Percentiles rank a stretch among this genome's conserved stretches.
Conservation (phyloP, 2,888 invertebrate genomes). For the Xanthorhoe designata region DNA sequence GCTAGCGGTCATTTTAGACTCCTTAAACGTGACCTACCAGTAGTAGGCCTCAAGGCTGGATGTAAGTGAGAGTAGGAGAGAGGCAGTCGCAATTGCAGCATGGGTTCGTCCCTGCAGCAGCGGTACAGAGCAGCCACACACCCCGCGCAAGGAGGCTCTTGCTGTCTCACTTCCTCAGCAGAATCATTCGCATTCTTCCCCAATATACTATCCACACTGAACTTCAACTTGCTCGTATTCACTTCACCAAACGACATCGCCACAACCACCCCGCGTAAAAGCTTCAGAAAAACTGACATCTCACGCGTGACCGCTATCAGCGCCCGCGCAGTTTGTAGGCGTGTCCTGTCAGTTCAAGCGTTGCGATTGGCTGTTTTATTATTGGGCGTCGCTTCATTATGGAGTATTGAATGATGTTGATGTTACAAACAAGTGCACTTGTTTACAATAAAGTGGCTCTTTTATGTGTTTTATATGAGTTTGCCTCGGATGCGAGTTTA, state of each 20-base stretch:
- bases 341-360: conserved; percentile 59
- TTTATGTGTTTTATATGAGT: conserved; percentile 83
- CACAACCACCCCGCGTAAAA: conserved; percentile 57
- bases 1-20: background rate
- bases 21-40: conserved; percentile 55
- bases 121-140: conserved; percentile 88
- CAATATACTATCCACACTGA: conserved; percentile 89
- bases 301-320: conserved; percentile 53
- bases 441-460: conserved; percentile 80
- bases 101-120: conserved; percentile 84
- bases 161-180: conserved; percentile 56
- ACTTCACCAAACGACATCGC: conserved; percentile 72
- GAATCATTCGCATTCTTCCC: conserved; percentile 71
- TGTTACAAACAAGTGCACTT: conserved; percentile 77
- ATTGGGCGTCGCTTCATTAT: conserved; percentile 69
- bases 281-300: conserved; percentile 75
- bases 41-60: conserved; percentile 77
- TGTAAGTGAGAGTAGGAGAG: conserved; percentile 76
- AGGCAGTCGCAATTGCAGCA: conserved; percentile 70
- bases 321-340: conserved; percentile 73
- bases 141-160: conserved; percentile 85
- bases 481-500: conserved; percentile 76
- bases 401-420: conserved; percentile 75
- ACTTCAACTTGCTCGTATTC: conserved; percentile 84
- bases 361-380: conserved; percentile 61